Conservation (phyloP, 2,888 invertebrate species). For the Bellardia bayeri region DNA sequence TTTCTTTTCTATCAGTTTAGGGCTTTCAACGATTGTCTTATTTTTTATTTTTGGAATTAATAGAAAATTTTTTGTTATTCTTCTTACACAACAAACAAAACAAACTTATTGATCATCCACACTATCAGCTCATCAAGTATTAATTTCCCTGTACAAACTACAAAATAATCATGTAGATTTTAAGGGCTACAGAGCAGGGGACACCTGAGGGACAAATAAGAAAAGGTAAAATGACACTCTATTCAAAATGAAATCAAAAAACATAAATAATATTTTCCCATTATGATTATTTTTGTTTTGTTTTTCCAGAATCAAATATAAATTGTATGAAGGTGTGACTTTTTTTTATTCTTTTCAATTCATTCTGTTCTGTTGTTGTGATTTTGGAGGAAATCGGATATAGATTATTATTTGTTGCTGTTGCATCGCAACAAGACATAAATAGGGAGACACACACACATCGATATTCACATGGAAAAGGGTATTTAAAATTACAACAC, state of each 20-base stretch:
- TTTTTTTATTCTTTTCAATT: conserved; percentile 47
- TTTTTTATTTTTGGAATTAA: conserved; percentile 54
- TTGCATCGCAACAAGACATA: conserved; percentile 17
- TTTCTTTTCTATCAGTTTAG: conserved; percentile 40
- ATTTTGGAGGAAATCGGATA: conserved; percentile 71
- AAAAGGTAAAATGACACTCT: conserved; percentile 64
- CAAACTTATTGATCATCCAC: conserved; percentile 67
- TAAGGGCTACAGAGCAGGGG: conserved; percentile 28
- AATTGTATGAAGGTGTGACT: conserved; percentile 70
- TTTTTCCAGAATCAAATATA: conserved; percentile 36
- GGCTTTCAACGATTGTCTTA: conserved; percentile 70
- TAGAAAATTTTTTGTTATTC: conserved; percentile 30
- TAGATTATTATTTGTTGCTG: conserved; percentile 67
- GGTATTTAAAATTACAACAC: conserved; percentile 6
- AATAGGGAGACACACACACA: not conserved
- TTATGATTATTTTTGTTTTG: conserved; percentile 39
- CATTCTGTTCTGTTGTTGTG: conserved; percentile 12
- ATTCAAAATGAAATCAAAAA: conserved; percentile 36
- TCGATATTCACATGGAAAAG: not conserved
- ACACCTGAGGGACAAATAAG: not conserved
- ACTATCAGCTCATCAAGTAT: conserved; percentile 72
- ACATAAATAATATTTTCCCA: conserved; percentile 62
- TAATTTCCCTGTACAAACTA: conserved; percentile 57
- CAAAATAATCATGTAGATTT: conserved; percentile 1
- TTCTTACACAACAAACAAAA: conserved; percentile 17